Evolutionary conservation across 1,140 invertebrate species (phyloP).

Genomic region (Physella acuta): DNA sequence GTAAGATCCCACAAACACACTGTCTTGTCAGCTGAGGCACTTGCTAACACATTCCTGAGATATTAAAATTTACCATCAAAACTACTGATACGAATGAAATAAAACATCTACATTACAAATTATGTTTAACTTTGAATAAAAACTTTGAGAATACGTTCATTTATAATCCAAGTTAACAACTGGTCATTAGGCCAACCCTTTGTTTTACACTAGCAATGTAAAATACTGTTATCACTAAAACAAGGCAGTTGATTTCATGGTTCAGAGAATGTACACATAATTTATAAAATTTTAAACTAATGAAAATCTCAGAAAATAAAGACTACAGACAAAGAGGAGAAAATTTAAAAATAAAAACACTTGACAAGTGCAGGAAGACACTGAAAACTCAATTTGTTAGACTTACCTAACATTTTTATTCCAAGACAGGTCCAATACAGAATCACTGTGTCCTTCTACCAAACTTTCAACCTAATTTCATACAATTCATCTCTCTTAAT

Average conservation of each 20-base stretch:
- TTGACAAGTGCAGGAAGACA: not conserved
- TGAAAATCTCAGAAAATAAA: not conserved
- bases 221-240: too few species aligned
- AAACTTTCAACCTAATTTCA: too few species aligned
- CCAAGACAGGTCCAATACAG: constrained; percentile 89
- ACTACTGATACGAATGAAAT: not conserved
- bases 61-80: not conserved
- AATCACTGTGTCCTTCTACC: constrained; percentile 77
- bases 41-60: constrained; percentile 82
- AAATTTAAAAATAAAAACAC: not conserved
- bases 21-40: constrained; percentile 85
- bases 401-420: constrained; percentile 71
- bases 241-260: too few species aligned
- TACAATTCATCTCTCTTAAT: too few species aligned
- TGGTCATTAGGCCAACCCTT: too few species aligned
- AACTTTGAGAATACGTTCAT: too few species aligned
- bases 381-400: too few species aligned
- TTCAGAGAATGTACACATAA: not conserved
- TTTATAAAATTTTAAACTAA: not conserved
- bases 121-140: not conserved
- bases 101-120: not conserved
- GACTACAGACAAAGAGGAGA: not conserved
- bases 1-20: constrained; percentile 93
- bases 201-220: too few species aligned
- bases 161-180: too few species aligned